These are phyloP conservation scores for Aphodius sticticus DNA, from an alignment of 2,888 invertebrate genomes.

Conservation along the genomic window DNA sequence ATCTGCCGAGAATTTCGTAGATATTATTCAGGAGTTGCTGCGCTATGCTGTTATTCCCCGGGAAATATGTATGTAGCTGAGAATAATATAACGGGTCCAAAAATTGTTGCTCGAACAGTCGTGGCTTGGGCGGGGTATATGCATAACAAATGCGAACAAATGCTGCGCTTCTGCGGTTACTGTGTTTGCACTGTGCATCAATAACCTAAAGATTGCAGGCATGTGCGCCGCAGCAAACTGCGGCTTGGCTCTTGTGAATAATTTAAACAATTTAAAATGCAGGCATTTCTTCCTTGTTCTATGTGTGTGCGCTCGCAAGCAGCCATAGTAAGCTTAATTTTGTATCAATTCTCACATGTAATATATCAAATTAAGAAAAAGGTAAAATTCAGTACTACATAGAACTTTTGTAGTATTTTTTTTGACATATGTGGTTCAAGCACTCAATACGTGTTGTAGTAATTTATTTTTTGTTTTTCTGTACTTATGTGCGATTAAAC, in stretches of 20 bases:
- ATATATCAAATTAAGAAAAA: too few species aligned
- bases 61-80: constrained; percentile 8
- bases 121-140: neutral
- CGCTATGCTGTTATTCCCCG: neutral
- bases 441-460: too few species aligned
- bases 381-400: too few species aligned
- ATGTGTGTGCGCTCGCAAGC: neutral
- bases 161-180: neutral
- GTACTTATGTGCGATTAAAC: too few species aligned
- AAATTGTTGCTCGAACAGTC: neutral
- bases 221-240: neutral
- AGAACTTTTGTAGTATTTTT: too few species aligned
- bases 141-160: neutral
- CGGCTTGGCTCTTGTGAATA: constrained; percentile 10
- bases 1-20: constrained; percentile 14
- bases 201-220: constrained; percentile 28
- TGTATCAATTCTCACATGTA: neutral
- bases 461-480: too few species aligned
- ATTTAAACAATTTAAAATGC: constrained; percentile 27
- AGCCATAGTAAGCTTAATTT: neutral
- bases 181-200: constrained; percentile 11
- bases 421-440: too few species aligned
- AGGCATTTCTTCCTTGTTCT: neutral
- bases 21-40: neutral
- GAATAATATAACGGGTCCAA: neutral